Evolutionary conservation across 2,113 vertebrate species (phyloP).

Genomic region (Ophthalmolycus amberensis): DNA sequence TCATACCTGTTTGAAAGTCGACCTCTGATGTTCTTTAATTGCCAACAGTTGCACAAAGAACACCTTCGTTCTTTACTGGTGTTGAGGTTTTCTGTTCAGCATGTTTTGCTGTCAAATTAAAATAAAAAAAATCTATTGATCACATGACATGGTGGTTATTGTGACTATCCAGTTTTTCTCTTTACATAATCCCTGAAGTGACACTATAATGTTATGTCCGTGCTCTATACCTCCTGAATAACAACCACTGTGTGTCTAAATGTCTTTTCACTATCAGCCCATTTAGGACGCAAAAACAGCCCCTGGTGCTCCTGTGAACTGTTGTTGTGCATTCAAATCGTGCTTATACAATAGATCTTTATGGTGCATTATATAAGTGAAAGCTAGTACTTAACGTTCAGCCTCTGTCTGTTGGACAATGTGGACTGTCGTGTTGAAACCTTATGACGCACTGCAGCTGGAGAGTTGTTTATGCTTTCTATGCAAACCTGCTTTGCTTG

Average conservation of each 20-base stretch:
- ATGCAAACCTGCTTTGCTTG: not conserved
- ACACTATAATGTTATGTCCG: not conserved
- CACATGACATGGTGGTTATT: not conserved
- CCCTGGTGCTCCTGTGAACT: not conserved
- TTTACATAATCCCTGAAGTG: not conserved
- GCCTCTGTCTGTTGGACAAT: not conserved
- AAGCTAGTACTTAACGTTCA: not conserved
- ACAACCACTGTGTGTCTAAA: constrained; percentile 15
- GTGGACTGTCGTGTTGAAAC: not conserved
- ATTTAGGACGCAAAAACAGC: constrained; percentile 2
- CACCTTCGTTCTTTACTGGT: not conserved
- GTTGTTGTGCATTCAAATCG: constrained; percentile 6
- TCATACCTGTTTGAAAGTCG: not conserved
- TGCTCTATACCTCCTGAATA: constrained; percentile 14
- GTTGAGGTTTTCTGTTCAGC: not conserved
- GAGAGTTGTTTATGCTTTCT: not conserved
- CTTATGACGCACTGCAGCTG: not conserved
- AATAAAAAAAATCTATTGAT: not conserved
- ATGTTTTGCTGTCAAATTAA: not conserved
- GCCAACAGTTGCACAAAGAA: not conserved
- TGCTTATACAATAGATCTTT: constrained; percentile 23
- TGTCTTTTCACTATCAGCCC: constrained; percentile 28
- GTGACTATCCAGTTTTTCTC: not conserved
- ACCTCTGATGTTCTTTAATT: not conserved
- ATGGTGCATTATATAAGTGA: constrained; percentile 28